Evolutionary conservation across 2,888 invertebrate species (phyloP).

Genomic region (Elmis aenea): DNA sequence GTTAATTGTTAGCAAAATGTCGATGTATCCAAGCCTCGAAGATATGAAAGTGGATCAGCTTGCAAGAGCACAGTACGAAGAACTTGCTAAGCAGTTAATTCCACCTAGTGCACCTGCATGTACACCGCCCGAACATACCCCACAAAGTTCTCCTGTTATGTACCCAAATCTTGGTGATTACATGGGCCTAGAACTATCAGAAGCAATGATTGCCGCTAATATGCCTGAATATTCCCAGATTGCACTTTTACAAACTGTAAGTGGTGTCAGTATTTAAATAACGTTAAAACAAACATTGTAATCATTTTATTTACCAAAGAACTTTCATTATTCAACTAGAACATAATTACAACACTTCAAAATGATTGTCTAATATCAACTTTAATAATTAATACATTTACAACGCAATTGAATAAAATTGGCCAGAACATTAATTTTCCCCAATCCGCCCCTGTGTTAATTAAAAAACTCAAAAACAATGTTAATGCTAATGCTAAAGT

Average conservation of each 20-base stretch:
- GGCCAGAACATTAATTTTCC: too few species aligned
- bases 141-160: constrained; percentile 3
- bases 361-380: too few species aligned
- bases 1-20: constrained; percentile 52
- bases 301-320: too few species aligned
- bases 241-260: constrained; percentile 36
- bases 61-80: constrained; percentile 53
- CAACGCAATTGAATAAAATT: too few species aligned
- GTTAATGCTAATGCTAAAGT: too few species aligned
- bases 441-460: too few species aligned
- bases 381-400: too few species aligned
- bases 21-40: constrained; percentile 87
- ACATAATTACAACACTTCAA: too few species aligned
- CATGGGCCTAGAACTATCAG: constrained; percentile 79
- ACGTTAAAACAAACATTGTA: too few species aligned
- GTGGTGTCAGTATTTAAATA: too few species aligned
- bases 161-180: constrained; percentile 78
- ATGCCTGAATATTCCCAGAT: constrained; percentile 65
- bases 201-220: constrained; percentile 65
- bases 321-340: too few species aligned
- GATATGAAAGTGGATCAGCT: constrained; percentile 91
- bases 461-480: too few species aligned
- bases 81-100: background rate
- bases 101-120: background rate
- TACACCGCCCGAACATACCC: constrained; percentile 1